Evolutionary conservation across 2,888 invertebrate genomes (phyloP).

Genomic region (Eulithis testata): DNA sequence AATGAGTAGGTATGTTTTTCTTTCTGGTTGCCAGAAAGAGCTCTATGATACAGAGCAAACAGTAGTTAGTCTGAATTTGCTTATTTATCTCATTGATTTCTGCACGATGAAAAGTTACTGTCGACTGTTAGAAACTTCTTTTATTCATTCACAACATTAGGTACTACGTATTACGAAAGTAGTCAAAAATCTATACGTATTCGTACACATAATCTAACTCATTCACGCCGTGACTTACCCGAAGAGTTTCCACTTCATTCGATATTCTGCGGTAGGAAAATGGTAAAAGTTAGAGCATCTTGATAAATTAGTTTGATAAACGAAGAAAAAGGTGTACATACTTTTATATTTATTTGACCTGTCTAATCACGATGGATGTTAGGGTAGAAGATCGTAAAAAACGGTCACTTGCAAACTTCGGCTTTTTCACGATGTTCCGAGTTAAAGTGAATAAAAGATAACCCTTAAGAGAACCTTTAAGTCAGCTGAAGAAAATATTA

Average conservation of each 20-base stretch:
- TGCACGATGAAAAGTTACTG: too few relatives aligned
- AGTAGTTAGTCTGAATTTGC: too few relatives aligned
- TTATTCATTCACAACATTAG: too few relatives aligned
- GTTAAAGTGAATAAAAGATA: too few relatives aligned
- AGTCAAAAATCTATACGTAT: not conserved
- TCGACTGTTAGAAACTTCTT: too few relatives aligned
- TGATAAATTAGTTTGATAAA: constrained; percentile 41
- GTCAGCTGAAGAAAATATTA: too few relatives aligned
- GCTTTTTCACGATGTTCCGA: not conserved
- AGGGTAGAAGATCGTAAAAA: constrained; percentile 7
- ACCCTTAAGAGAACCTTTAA: too few relatives aligned
- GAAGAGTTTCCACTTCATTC: constrained; percentile 21
- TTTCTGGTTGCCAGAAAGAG: too few relatives aligned
- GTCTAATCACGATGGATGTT: constrained; percentile 38
- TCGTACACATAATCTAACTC: not conserved
- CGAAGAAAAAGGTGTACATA: constrained; percentile 36
- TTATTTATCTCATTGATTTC: too few relatives aligned
- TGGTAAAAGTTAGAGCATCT: constrained; percentile 35
- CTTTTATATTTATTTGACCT: constrained; percentile 29
- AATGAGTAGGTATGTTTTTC: too few relatives aligned
- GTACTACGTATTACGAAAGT: too few relatives aligned
- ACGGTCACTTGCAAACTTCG: constrained; percentile 1
- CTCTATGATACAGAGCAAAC: too few relatives aligned
- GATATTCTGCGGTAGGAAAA: constrained; percentile 31
- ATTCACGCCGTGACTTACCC: constrained; percentile 19